These are phyloP conservation scores for Acanthococcus lagerstroemiae DNA, from an alignment of 2,888 invertebrate species.

Conservation along the genomic window DNA sequence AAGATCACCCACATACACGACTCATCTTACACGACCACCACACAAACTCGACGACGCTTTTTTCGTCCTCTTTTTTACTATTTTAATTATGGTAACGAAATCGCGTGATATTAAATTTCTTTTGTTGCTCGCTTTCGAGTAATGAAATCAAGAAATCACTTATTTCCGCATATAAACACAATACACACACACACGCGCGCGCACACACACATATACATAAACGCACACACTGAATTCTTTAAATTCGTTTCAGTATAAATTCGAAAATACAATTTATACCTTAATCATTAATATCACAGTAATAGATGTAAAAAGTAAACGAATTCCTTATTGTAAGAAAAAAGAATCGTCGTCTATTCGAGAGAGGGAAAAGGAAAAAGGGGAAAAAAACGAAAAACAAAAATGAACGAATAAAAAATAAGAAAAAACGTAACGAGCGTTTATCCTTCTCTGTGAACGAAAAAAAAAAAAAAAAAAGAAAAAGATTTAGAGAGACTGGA, in stretches of 20 bases:
- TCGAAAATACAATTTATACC: constrained; percentile 25
- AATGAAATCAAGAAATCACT: no score
- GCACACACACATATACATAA: no score
- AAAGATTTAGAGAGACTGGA: constrained; percentile 15
- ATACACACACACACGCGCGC: no score
- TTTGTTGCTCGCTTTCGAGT: no score
- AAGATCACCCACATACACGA: no score
- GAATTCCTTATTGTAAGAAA: neutral
- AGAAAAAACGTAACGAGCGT: neutral
- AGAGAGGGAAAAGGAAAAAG: no score
- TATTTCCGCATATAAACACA: no score
- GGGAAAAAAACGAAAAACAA: neutral
- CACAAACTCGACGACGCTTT: no score
- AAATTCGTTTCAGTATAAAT: constrained; percentile 23
- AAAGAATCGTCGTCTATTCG: no score
- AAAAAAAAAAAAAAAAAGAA: constrained; percentile 11
- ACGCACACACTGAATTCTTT: neutral
- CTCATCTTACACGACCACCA: no score
- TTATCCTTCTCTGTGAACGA: neutral
- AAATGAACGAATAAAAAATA: neutral
- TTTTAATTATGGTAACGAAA: neutral
- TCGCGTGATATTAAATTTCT: no score
- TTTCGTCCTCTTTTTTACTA: no score
- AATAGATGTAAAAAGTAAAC: constrained; percentile 17
- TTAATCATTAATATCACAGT: constrained; percentile 28